Conservation (phyloP, 1,140 invertebrate species). For the Lineus longissimus region DNA sequence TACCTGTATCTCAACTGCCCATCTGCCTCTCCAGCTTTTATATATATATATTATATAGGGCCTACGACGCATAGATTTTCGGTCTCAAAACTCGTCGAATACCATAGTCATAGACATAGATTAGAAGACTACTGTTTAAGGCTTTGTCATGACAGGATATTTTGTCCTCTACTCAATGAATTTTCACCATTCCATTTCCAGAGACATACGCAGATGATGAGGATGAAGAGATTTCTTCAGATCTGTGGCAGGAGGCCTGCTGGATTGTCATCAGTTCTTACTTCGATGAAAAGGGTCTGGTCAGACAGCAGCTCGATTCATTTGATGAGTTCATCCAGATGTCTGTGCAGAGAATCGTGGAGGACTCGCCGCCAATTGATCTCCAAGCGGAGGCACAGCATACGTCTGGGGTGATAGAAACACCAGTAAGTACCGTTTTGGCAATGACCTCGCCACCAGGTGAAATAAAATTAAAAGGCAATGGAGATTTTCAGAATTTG, state of each 20-base stretch:
- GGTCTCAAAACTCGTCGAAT: too few species aligned
- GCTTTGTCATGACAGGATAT: too few species aligned
- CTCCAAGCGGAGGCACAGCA: slow-evolving; percentile 97
- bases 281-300: slow-evolving; percentile 97
- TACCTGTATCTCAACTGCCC: too few species aligned
- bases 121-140: too few species aligned
- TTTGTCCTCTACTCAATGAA: neutral
- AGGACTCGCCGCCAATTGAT: slow-evolving; percentile 96
- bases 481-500: too few species aligned
- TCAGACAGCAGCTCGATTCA: slow-evolving; percentile 96
- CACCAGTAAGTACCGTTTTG: slow-evolving; percentile 62
- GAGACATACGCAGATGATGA: slow-evolving; percentile 42
- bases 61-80: too few species aligned
- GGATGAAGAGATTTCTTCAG: slow-evolving; percentile 78
- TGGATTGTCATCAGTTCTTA: slow-evolving; percentile 99
- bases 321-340: slow-evolving; percentile 99
- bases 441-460: neutral
- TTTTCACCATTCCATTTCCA: slow-evolving; percentile 2
- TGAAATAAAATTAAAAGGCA: too few species aligned
- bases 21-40: too few species aligned
- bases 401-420: slow-evolving; percentile 85
- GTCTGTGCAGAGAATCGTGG: slow-evolving; percentile 98
- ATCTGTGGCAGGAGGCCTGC: slow-evolving; percentile 98
- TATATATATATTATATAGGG: too few species aligned
- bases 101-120: too few species aligned